Percentiles rank a stretch among this genome's conserved stretches.
These are phyloP conservation scores for Hartigia nigra DNA, from an alignment of 2,888 invertebrate species.

Conservation along the genomic window DNA sequence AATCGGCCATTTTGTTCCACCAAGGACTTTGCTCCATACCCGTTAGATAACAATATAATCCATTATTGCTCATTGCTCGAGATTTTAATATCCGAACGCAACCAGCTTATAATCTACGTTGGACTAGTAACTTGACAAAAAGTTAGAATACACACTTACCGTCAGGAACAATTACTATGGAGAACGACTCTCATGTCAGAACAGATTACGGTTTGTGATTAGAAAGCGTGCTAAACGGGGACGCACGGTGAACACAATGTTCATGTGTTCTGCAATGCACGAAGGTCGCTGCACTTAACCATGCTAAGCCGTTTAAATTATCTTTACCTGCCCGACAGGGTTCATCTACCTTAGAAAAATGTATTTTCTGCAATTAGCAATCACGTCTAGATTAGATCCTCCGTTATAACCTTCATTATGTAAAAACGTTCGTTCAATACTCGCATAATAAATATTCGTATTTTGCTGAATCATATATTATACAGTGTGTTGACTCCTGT, in stretches of 20 bases:
- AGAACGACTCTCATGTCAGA: neutral
- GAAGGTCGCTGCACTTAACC: neutral
- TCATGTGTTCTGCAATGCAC: neutral
- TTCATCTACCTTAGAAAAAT: neutral
- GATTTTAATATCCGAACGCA: neutral
- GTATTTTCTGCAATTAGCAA: neutral
- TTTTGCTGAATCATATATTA: neutral
- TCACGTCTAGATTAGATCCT: too few species aligned
- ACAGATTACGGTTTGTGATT: neutral
- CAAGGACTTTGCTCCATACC: neutral
- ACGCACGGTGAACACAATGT: neutral
- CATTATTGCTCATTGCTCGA: neutral
- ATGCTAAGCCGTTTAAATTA: neutral
- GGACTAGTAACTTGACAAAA: neutral
- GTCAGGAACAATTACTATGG: neutral
- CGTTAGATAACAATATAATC: neutral
- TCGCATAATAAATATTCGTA: neutral
- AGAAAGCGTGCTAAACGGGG: neutral
- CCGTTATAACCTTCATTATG: neutral
- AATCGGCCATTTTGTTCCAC: neutral
- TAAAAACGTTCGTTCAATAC: neutral
- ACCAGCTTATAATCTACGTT: neutral
- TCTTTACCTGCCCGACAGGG: neutral
- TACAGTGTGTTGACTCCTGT: neutral
- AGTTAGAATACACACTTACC: neutral